A percentile compares a stretch with the other conserved stretches of the same genome.
Conservation (phyloP, 92 coral and sea anemone species). For the Montipora capitata region DNA sequence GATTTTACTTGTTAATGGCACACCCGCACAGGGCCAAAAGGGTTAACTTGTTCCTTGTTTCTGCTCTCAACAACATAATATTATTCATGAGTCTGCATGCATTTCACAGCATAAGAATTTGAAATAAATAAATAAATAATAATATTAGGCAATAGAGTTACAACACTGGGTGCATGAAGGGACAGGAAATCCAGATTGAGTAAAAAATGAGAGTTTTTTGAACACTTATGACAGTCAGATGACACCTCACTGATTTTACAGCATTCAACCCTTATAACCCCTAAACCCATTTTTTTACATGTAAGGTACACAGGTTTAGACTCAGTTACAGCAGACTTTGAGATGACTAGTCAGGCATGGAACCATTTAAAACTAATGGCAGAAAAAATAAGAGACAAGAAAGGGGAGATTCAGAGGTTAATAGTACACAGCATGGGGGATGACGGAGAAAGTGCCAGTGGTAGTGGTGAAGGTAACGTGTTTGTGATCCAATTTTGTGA, state of each 20-base stretch:
- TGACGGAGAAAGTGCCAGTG: constrained; percentile 66
- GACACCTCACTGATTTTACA: not conserved
- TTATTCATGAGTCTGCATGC: too few species aligned
- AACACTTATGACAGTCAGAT: too few species aligned
- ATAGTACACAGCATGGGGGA: constrained; percentile 22
- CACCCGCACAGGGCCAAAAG: too few species aligned
- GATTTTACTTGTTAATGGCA: too few species aligned
- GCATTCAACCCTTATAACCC: not conserved
- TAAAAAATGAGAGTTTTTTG: too few species aligned
- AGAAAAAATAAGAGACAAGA: constrained; percentile 41
- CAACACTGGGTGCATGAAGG: too few species aligned
- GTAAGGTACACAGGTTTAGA: constrained; percentile 75
- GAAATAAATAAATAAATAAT: too few species aligned
- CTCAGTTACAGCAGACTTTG: constrained; percentile 61
- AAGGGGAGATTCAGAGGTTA: constrained; percentile 31
- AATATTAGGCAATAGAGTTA: too few species aligned
- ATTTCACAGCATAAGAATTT: too few species aligned
- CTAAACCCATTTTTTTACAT: not conserved
- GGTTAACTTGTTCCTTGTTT: too few species aligned
- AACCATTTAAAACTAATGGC: constrained; percentile 56
- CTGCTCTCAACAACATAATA: too few species aligned
- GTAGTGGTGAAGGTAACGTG: constrained; percentile 26
- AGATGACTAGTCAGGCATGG: constrained; percentile 25
- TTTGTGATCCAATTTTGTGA: not conserved
- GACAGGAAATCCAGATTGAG: too few species aligned